Conservation (phyloP, 37 sponge, comb jelly and placozoan species). For the Spongilla lacustris region DNA sequence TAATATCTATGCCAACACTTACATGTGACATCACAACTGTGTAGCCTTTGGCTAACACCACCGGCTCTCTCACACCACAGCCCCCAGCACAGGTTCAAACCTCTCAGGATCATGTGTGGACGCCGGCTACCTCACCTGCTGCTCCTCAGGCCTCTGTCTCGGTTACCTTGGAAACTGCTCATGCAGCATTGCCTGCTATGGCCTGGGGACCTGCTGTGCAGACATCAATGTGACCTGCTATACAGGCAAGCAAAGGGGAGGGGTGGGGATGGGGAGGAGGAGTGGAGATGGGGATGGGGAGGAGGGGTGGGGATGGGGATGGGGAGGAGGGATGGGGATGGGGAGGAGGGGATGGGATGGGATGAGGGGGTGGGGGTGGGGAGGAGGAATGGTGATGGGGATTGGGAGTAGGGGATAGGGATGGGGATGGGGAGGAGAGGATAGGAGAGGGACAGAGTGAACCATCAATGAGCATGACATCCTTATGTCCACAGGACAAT, state of each 20-base stretch:
- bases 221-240: slow-evolving; percentile 16
- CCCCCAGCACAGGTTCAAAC: not conserved
- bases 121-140: slow-evolving; percentile 38
- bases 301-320: not conserved
- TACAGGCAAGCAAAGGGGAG: not conserved
- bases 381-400: not conserved
- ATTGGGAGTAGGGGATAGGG: not conserved
- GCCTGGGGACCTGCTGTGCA: slow-evolving; percentile 25
- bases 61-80: not conserved
- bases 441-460: not conserved
- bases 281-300: not conserved
- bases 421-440: not conserved
- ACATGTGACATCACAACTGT: no score
- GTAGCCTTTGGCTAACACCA: not conserved
- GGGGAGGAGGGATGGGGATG: not conserved
- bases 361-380: not conserved
- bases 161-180: slow-evolving; percentile 38
- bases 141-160: slow-evolving; percentile 8
- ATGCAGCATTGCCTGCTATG: slow-evolving; percentile 7
- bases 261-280: slow-evolving; percentile 6
- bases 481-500: not conserved
- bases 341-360: not conserved
- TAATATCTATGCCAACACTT: no score
- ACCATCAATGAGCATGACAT: not conserved
- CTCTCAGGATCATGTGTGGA: slow-evolving; percentile 20